Base-by-base conservation (phyloP, 2,888 invertebrate species). In the Rhingia rostrata region DNA sequence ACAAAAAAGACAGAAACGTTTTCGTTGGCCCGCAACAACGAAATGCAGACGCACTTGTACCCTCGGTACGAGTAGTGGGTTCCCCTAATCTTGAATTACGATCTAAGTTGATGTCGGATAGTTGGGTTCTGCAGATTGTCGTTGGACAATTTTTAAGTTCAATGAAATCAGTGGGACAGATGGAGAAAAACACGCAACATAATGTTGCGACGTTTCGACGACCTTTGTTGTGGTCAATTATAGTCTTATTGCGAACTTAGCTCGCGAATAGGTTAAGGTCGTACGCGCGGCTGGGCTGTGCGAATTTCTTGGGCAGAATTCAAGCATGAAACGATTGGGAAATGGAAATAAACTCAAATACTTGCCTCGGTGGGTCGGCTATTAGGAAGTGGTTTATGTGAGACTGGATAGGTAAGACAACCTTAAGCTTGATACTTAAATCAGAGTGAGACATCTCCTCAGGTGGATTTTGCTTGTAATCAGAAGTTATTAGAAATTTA, bases 1-100 rank as follows among this genome's bases (percentile, higher is more conserved):
- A 53, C 43, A 74, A 45, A 64, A 61, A 10, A 6, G 47, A 35
- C 43, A 43, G 51, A 67, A 41, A 67, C 51, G 32, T 53, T 69
- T 77, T 77, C 51, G 61, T 77, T 45, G 47, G 77, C 32, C 77
- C 61, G 22, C 22, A 77, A 70, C 78, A 70, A 43, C 63, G 60
- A 70, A 72, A 49, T 79, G 84, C 84, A 84, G 70, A 84, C 79
- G 74, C 84, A 79, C 56, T 84, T 74, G 79, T 61, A 12, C 43
- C 43, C 12, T 43, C 43, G 43, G 22, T 22, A 72, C 56, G 32
- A 64, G 49, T 61, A 53, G 72, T 83, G 77, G 77, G 67, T 56
- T 83, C 32, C 33, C 69, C 63, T 64, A 69, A 79, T 84, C 83
- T 64, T 58, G 60, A 74, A 69, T 78, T 64, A 60, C 74, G 63